These are phyloP conservation scores for Phalloptychus januarius DNA, from an alignment of 2,797 vertebrate species.

Conservation along the genomic window DNA sequence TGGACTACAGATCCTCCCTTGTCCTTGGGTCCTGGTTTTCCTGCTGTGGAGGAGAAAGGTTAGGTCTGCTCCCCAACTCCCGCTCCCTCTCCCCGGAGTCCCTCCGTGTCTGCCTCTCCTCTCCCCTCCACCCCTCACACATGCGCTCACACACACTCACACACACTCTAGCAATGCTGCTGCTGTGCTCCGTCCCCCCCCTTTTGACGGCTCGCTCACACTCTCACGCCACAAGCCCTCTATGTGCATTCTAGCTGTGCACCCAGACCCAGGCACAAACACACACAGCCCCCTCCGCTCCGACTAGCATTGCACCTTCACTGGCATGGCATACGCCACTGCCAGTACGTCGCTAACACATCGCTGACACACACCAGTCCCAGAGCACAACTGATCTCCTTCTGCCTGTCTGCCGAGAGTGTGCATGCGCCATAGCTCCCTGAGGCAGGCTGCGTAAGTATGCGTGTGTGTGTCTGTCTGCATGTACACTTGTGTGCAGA, in stretches of 20 bases:
- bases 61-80: slow-evolving; percentile 74
- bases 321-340: slow-evolving; percentile 62
- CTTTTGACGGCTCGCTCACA: slow-evolving; percentile 74
- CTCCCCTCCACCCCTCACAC: slow-evolving; percentile 70
- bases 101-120: slow-evolving; percentile 74
- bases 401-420: slow-evolving; percentile 58
- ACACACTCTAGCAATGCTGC: slow-evolving; percentile 62
- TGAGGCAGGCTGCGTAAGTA: slow-evolving; percentile 58
- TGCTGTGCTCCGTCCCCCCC: slow-evolving; percentile 63
- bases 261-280: slow-evolving; percentile 58
- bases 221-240: slow-evolving; percentile 69
- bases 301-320: slow-evolving; percentile 68
- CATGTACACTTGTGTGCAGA: slow-evolving; percentile 34
- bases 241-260: slow-evolving; percentile 73
- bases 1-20: slow-evolving; percentile 57
- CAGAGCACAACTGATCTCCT: slow-evolving; percentile 68
- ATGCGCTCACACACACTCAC: slow-evolving; percentile 65
- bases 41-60: slow-evolving; percentile 74
- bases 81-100: slow-evolving; percentile 76
- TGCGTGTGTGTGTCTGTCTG: slow-evolving; percentile 49
- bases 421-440: slow-evolving; percentile 69
- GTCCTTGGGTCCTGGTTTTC: slow-evolving; percentile 69
- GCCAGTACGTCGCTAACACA: slow-evolving; percentile 68
- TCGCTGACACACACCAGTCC: slow-evolving; percentile 57
- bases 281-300: slow-evolving; percentile 65